Base-by-base conservation (phyloP, 1,140 invertebrate genomes). In the Bombus waltoni region DNA sequence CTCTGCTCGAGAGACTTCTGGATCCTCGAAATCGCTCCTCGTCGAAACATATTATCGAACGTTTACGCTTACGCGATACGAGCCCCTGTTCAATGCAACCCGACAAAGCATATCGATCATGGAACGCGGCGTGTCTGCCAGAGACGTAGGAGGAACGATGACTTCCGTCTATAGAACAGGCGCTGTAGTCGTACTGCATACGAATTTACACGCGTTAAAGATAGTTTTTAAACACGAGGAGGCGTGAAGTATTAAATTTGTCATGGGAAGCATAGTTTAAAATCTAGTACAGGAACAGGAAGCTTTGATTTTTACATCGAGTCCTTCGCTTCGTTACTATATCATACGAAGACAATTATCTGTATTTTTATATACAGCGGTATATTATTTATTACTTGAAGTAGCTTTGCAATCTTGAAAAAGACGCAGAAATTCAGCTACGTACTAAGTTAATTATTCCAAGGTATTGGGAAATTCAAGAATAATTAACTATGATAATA, bases 1-100 rank as follows among this genome's bases (percentile, higher is more conserved):
- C 77, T 42, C 66, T 75, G 66, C 66, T 87, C 76, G 76, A 72
- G 87, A 87, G 80, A 28, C 81, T 78, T 25, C n/a, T 18, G 40
- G 18, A 22, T 72, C 35, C 70, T 65, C 22, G 40, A 59, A 78
- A 47, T 59, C 35, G 59, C 40, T 77, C 81, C 74, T 44, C 70
- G 74, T 76, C 66, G 77, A 57, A 35, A 75, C 68, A 71, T 77
- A 62, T 87, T 81, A 83, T 86, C 74, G 35, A 32, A 76, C 74
- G 57, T 65, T 25, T 32, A 32, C 13, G 65, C n/a, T 66, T 66
- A 47, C 28, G 71, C 70, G 35, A 83, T 68, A 35, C 32, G 28
- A 22, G 42, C n/a, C 15, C 9, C 25, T 25, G 40, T 73, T 42
- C 40, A n/a, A 44, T 15, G 22, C 15, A 40, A 44, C 9, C 28